Conservation (phyloP, 2,797 vertebrate genomes). For the Lacerta viridis region DNA sequence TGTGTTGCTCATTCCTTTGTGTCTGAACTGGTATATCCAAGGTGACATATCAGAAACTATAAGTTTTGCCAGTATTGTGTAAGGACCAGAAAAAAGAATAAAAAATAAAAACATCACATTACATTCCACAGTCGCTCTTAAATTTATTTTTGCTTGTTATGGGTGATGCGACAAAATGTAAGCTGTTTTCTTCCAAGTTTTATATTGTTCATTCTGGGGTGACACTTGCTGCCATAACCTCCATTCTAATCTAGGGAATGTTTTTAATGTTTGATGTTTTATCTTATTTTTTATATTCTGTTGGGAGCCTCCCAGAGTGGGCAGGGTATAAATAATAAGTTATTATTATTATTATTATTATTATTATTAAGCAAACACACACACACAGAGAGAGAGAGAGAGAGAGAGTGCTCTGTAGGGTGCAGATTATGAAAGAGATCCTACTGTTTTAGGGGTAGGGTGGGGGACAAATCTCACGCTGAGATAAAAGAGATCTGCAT, state of each 20-base stretch:
- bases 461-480: background rate
- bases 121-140: background rate
- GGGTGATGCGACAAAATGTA: background rate
- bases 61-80: background rate
- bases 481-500: background rate
- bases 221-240: background rate
- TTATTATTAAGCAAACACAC: too few relatives aligned
- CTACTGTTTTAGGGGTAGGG: background rate
- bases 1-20: background rate
- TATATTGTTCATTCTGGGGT: background rate
- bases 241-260: background rate
- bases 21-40: background rate
- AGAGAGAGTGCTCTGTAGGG: background rate
- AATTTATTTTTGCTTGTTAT: background rate
- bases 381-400: background rate
- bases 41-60: background rate
- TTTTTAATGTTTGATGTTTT: too few relatives aligned
- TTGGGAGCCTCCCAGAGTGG: too few relatives aligned
- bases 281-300: too few relatives aligned
- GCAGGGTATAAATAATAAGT: too few relatives aligned
- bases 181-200: background rate
- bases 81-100: background rate
- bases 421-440: background rate
- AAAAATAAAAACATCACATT: background rate
- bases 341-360: too few relatives aligned